phyloP scores from a whole-genome alignment of 2,113 vertebrate species.

The Takifugu bimaculatus region DNA sequence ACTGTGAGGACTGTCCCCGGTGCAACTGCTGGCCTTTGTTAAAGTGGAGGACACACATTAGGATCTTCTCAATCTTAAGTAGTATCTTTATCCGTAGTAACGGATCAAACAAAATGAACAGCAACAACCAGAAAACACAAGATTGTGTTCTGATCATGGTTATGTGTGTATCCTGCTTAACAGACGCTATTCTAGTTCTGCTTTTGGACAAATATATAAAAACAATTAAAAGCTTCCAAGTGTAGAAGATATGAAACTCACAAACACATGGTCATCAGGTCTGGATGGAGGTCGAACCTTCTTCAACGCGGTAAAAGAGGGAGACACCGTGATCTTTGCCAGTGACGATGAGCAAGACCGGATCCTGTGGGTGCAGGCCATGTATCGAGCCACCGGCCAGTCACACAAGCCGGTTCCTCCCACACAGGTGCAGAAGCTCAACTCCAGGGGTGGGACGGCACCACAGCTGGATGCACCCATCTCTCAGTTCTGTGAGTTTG shows the following conservation, averaged over 20 bases:
- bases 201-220: no score
- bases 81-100: no score
- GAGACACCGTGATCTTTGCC: slow-evolving; percentile 97
- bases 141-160: no score
- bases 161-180: no score
- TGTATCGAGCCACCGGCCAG: slow-evolving; percentile 97
- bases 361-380: slow-evolving; percentile 98
- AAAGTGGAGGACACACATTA: no score
- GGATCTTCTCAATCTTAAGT: no score
- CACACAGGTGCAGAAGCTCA: slow-evolving; percentile 98
- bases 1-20: no score
- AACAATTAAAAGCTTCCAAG: no score
- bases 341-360: slow-evolving; percentile 98
- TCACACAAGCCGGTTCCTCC: slow-evolving; percentile 97
- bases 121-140: no score
- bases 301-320: slow-evolving; percentile 98
- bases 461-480: slow-evolving; percentile 97
- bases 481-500: slow-evolving; percentile 98
- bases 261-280: slow-evolving; percentile 68
- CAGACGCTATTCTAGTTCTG: no score
- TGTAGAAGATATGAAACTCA: no score
- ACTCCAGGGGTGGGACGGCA: slow-evolving; percentile 88
- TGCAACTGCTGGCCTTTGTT: neutral
- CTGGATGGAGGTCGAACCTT: slow-evolving; percentile 94
- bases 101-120: no score